These are phyloP conservation scores for Sesamia inferens DNA, from an alignment of 2,888 invertebrate genomes.

Conservation along the genomic window DNA sequence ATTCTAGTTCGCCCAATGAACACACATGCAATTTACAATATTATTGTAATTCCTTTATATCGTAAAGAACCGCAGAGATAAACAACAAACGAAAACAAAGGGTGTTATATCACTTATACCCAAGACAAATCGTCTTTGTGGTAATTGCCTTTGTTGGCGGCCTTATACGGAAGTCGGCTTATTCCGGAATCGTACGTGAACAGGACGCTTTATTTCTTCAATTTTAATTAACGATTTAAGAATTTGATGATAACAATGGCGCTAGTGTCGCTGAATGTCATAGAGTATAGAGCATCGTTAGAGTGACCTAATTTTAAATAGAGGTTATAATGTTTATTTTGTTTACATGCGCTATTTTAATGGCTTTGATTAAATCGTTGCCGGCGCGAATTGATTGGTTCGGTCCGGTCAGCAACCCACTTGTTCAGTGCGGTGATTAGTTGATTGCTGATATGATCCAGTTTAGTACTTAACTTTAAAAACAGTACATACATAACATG, in stretches of 20 bases:
- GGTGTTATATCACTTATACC: slow-evolving; percentile 13
- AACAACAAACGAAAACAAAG: slow-evolving; percentile 50
- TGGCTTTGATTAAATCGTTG: slow-evolving; percentile 8
- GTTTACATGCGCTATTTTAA: slow-evolving; percentile 16
- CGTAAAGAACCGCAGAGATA: slow-evolving; percentile 28
- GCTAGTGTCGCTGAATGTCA: slow-evolving; percentile 40
- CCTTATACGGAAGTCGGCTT: slow-evolving; percentile 51
- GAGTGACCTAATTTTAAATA: slow-evolving; percentile 28
- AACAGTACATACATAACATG: not conserved
- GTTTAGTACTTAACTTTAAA: not conserved
- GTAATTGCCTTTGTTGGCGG: slow-evolving; percentile 39
- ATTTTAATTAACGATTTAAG: slow-evolving; percentile 43
- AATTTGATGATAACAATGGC: slow-evolving; percentile 39
- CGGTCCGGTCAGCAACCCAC: slow-evolving; percentile 10
- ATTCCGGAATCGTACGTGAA: slow-evolving; percentile 60
- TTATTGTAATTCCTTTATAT: slow-evolving; percentile 28
- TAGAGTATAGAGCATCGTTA: slow-evolving; percentile 6
- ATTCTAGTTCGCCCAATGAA: not conserved
- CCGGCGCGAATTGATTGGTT: slow-evolving; percentile 6
- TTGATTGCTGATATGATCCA: not conserved
- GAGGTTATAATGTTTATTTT: slow-evolving; percentile 27
- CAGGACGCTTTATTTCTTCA: slow-evolving; percentile 54
- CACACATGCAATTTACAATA: slow-evolving; percentile 23
- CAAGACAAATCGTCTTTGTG: slow-evolving; percentile 52
- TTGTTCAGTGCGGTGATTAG: not conserved